Percentiles rank a stretch among this genome's conserved stretches.
Conservation (phyloP, 2,888 invertebrate genomes). For the Scaptomyza polygonia region DNA sequence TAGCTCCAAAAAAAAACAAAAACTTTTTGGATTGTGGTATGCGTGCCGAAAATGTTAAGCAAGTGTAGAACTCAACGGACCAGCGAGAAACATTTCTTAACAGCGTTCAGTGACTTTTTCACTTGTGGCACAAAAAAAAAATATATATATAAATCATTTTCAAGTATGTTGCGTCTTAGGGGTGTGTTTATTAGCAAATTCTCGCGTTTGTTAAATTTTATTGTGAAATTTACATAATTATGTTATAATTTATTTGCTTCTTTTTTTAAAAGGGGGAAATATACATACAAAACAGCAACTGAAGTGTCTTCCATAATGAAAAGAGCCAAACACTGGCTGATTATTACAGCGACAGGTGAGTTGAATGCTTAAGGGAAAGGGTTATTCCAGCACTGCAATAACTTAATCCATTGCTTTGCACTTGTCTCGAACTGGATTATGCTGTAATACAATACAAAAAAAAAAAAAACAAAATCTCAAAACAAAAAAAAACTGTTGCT, state of each 20-base stretch:
- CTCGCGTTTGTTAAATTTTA: conserved; percentile 25
- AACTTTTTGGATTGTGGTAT: not conserved
- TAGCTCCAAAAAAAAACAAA: conserved; percentile 12
- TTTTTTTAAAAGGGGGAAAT: conserved; percentile 32
- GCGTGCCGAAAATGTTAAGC: conserved; percentile 48
- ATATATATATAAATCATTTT: conserved; percentile 25
- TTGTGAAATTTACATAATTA: conserved; percentile 35
- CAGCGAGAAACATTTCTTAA: conserved; percentile 25
- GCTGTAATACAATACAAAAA: conserved; percentile 8
- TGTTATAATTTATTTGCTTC: conserved; percentile 24
- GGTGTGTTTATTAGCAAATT: conserved; percentile 44
- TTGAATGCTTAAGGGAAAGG: conserved; percentile 24
- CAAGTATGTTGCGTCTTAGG: not conserved
- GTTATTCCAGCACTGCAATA: conserved; percentile 19
- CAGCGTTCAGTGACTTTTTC: conserved; percentile 45
- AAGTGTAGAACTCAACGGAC: conserved; percentile 29
- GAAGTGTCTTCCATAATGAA: conserved; percentile 83
- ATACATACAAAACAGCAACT: conserved; percentile 35
- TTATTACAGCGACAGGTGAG: conserved; percentile 85
- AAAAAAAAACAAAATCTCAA: not conserved
- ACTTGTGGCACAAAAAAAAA: conserved; percentile 6
- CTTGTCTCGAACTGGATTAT: conserved; percentile 40
- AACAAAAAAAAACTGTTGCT: conserved; percentile 18
- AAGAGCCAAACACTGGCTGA: conserved; percentile 86
- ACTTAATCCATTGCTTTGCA: conserved; percentile 18